These are phyloP conservation scores for Saccostrea echinata DNA, from an alignment of 1,140 invertebrate species.

Conservation along the genomic window DNA sequence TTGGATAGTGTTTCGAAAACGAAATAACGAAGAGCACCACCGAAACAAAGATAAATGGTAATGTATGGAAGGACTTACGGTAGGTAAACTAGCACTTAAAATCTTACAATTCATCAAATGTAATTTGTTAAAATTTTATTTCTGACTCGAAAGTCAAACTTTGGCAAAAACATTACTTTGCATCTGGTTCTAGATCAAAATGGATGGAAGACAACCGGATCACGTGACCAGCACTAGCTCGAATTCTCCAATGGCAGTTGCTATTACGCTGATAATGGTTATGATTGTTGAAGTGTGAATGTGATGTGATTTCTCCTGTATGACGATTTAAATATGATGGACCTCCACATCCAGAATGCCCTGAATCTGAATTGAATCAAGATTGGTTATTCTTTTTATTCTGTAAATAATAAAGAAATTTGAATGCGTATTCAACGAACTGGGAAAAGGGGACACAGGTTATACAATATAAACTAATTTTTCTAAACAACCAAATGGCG, in stretches of 20 bases:
- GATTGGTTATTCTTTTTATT: not conserved
- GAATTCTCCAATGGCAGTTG: conserved; percentile 54
- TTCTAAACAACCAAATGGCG: too few species aligned
- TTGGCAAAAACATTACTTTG: conserved; percentile 29
- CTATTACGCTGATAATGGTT: conserved; percentile 37
- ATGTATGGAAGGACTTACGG: too few species aligned
- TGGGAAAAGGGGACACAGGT: too few species aligned
- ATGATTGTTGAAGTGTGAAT: conserved; percentile 27
- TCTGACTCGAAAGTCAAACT: too few species aligned
- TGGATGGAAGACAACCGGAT: conserved; percentile 38
- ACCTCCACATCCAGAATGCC: conserved; percentile 56
- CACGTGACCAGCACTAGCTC: conserved; percentile 47
- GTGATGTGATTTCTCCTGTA: conserved; percentile 33
- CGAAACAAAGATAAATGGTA: too few species aligned
- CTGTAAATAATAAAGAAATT: not conserved
- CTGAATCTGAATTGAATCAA: conserved; percentile 48
- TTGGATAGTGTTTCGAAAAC: not conserved
- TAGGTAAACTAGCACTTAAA: too few species aligned
- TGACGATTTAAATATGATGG: conserved; percentile 31
- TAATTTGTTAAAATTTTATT: too few species aligned
- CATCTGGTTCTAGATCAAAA: conserved; percentile 54
- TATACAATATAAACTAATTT: too few species aligned
- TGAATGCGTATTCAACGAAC: not conserved
- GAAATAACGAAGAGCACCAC: too few species aligned
- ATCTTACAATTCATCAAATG: too few species aligned